phyloP scores from a whole-genome alignment of 2,797 vertebrate genomes.

The Morelia viridis region DNA sequence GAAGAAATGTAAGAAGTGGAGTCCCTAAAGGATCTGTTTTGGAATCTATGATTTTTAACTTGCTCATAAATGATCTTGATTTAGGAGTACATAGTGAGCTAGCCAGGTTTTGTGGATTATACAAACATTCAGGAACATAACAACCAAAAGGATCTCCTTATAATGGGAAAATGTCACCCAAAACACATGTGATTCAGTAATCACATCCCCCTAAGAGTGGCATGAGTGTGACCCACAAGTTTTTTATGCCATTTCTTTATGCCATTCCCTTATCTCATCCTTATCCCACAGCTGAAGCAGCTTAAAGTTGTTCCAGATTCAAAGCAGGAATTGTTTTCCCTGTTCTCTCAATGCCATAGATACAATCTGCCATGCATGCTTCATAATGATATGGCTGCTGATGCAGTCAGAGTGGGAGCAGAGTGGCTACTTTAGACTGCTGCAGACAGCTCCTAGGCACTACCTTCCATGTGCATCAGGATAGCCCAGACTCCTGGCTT shows the following conservation, averaged over 20 bases:
- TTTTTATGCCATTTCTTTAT: background rate
- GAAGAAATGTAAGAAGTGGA: background rate
- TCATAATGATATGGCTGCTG: background rate
- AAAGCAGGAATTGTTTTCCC: background rate
- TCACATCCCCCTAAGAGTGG: background rate
- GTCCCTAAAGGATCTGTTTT: background rate
- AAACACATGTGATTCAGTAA: background rate
- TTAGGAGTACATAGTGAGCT: background rate
- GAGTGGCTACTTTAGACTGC: background rate
- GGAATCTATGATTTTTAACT: background rate
- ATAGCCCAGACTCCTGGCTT: background rate
- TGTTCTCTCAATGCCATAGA: background rate
- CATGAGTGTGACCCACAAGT: background rate
- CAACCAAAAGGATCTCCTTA: background rate
- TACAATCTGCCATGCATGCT: background rate
- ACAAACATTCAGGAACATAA: background rate
- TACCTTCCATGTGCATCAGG: background rate
- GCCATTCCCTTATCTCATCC: background rate
- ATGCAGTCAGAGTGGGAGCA: background rate
- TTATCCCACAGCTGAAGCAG: background rate
- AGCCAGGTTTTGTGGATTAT: background rate
- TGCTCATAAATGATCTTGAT: background rate
- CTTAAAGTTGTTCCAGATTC: background rate
- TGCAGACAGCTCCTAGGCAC: too few species aligned
- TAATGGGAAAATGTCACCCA: background rate